phyloP scores from a whole-genome alignment of 2,888 invertebrate species.

The Cosmia pyralina region DNA sequence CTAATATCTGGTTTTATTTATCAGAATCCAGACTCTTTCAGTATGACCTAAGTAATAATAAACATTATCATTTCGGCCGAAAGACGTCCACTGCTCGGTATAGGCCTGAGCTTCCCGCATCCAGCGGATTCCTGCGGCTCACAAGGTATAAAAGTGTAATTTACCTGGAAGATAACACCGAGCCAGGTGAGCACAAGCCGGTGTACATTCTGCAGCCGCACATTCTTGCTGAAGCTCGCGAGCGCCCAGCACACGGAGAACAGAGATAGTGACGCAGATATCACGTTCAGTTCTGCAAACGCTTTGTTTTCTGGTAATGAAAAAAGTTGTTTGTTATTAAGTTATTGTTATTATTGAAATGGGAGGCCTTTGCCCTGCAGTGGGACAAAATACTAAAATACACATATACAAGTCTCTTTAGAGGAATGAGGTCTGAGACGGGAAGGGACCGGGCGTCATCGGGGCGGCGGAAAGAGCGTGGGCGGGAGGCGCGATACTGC shows the following conservation, averaged over 20 bases:
- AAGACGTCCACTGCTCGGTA: no score
- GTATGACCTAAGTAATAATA: no score
- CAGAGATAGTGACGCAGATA: conserved; percentile 94
- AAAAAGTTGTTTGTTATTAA: neutral
- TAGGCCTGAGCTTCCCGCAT: no score
- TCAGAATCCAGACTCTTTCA: no score
- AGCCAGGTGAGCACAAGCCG: conserved; percentile 95
- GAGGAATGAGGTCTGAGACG: no score
- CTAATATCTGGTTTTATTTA: no score
- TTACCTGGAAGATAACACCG: conserved; percentile 94
- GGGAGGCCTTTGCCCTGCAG: no score
- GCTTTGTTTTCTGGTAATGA: conserved; percentile 85
- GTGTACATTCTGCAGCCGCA: conserved; percentile 94
- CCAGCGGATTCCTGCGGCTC: neutral
- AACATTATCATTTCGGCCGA: neutral
- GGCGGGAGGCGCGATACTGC: no score
- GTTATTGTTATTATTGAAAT: neutral
- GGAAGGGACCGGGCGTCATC: no score
- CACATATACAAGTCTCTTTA: no score
- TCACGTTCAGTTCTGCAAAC: conserved; percentile 94
- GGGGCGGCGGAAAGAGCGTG: no score
- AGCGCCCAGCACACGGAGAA: conserved; percentile 97
- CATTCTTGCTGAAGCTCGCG: conserved; percentile 97
- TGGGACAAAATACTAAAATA: no score
- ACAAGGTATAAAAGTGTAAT: neutral